phyloP scores from a whole-genome alignment of 2,797 vertebrate genomes.

The Hirundo rustica region DNA sequence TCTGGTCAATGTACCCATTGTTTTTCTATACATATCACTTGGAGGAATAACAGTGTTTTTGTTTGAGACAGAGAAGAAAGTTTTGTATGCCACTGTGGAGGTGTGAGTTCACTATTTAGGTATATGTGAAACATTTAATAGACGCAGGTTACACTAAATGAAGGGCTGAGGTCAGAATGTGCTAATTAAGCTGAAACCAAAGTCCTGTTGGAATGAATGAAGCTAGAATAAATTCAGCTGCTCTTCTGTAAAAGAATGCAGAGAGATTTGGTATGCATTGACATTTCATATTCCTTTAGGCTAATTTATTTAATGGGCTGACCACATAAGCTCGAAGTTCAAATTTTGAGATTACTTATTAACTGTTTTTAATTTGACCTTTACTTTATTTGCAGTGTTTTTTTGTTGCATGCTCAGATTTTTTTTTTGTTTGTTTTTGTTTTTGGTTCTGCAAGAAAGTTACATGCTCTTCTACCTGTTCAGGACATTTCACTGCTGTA shows the following conservation, averaged over 20 bases:
- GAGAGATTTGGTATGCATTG: background rate
- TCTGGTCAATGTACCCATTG: background rate
- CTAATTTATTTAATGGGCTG: background rate
- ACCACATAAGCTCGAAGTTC: background rate
- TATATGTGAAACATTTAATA: background rate
- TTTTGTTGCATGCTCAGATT: background rate
- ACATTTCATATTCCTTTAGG: background rate
- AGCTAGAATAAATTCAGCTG: background rate
- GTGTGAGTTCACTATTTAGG: background rate
- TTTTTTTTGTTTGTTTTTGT: background rate
- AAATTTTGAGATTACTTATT: conserved; percentile 49
- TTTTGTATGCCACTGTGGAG: background rate
- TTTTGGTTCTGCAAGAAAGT: background rate
- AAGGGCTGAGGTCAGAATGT: background rate
- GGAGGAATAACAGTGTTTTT: background rate
- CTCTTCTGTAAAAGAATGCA: background rate
- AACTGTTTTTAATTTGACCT: conserved; percentile 38
- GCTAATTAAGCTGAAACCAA: background rate
- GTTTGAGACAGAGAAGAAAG: background rate
- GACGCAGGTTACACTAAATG: background rate
- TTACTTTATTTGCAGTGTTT: background rate
- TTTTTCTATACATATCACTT: background rate
- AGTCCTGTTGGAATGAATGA: background rate
- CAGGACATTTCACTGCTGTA: background rate
- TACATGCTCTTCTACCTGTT: accelerated